Evolutionary conservation across 92 coral and sea anemone species (phyloP), one percentile per base, ranked within the genome.

Genomic region (Anthopleura xanthogrammica): DNA sequence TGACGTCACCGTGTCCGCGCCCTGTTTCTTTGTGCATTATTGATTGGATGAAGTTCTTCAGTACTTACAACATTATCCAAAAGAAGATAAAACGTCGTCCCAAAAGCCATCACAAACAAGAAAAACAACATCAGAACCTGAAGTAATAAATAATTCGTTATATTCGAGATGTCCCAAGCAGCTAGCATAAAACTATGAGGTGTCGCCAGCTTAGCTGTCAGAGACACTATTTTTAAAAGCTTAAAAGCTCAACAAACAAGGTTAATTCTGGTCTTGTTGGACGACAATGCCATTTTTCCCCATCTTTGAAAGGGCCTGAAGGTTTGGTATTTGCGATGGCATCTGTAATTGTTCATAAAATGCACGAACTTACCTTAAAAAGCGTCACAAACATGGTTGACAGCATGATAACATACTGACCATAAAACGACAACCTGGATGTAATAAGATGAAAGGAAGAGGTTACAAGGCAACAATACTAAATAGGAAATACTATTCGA

Each of bases 371-470:
- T 50, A 91, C 94, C 90, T 91, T 91, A 8, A 87, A 62, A 1
- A 91, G 90, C 39, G 94, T 91, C 17, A 79, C 81, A 52, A 91
- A 85, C 90, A 91, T 91, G 9, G 94, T 88, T 12, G 89, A 74
- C 84, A 91, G 52, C 94, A 91, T 91, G 42, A 91, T 91, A 41
- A 91, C 88, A 81, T 91, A 91, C 48, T 85, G 91, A 29, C 94
- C 94, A 82, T 91, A 91, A 57, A 77, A 81, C 8, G 90, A 81
- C 65, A 87, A 40, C 85, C 90, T 87, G 82, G 40, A 56, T 17
- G 0, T 24, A 60, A 20, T 5, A 17, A 60, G 68, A 17, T 17
- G 24, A 19, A 60, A 23, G 10, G 24, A n/a, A 12, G 4, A 17
- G 11, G 50, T 46, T 46, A 46, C 36, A 29, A 29, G 36, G 36